Evolutionary conservation across 2,888 invertebrate genomes (phyloP).

Genomic region (Vannuccia rotundouncinata): DNA sequence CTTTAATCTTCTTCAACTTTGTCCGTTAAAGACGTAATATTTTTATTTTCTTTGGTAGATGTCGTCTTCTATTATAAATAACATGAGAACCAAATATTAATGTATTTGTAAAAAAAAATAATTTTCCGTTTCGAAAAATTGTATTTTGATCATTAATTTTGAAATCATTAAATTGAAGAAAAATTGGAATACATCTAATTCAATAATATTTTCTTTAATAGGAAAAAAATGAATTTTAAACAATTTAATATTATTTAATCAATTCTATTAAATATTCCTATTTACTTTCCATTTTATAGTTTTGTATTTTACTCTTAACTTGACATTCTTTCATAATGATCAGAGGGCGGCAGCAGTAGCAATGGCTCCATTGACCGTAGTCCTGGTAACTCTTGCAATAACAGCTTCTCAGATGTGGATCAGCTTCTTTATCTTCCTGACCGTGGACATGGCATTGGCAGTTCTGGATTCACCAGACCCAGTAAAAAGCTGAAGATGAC

Average conservation of each 20-base stretch:
- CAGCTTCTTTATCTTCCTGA: not conserved
- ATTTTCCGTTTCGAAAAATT: not conserved
- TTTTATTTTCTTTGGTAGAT: too few relatives aligned
- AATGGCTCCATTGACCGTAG: not conserved
- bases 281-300: not conserved
- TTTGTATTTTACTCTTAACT: not conserved
- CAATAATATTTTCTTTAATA: too few relatives aligned
- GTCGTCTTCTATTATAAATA: too few relatives aligned
- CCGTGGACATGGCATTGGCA: not conserved
- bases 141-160: not conserved
- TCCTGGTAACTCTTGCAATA: not conserved
- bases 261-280: not conserved
- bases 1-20: too few relatives aligned
- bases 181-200: too few relatives aligned
- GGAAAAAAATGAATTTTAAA: too few relatives aligned
- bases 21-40: too few relatives aligned
- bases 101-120: too few relatives aligned
- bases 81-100: too few relatives aligned
- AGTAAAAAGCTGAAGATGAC: slow-evolving; percentile 34
- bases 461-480: slow-evolving; percentile 1
- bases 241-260: too few relatives aligned
- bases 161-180: not conserved
- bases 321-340: too few relatives aligned
- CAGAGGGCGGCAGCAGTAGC: slow-evolving; percentile 9
- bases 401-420: not conserved